Percentiles rank a stretch among this genome's conserved stretches.
Evolutionary conservation across 2,888 invertebrate species (phyloP).

Genomic region (Drosophila parthenogenetica): DNA sequence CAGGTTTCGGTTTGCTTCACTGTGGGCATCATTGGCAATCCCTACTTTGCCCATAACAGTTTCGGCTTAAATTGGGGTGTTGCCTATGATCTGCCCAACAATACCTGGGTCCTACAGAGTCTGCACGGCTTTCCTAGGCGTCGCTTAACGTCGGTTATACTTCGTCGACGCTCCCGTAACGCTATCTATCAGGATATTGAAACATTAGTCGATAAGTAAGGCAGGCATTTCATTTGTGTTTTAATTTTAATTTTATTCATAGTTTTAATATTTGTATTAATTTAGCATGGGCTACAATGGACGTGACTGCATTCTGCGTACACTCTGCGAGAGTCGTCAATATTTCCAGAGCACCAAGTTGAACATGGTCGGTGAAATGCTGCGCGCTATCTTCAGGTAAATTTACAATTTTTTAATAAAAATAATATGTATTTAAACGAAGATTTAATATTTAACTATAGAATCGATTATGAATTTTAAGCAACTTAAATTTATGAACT

Average conservation of each 20-base stretch:
- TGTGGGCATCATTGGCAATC: slow-evolving; percentile 87
- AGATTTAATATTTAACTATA: too few relatives aligned
- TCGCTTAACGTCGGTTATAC: slow-evolving; percentile 81
- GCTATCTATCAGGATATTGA: slow-evolving; percentile 80
- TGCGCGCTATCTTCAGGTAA: slow-evolving; percentile 90
- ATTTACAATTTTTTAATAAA: too few relatives aligned
- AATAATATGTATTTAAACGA: too few relatives aligned
- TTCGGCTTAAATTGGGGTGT: slow-evolving; percentile 90
- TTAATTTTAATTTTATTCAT: too few relatives aligned
- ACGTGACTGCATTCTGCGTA: slow-evolving; percentile 89
- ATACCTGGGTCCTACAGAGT: slow-evolving; percentile 85
- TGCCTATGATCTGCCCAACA: slow-evolving; percentile 88
- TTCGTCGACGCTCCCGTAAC: slow-evolving; percentile 86
- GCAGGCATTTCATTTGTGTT: not conserved
- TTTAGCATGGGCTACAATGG: slow-evolving; percentile 92
- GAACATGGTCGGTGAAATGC: slow-evolving; percentile 89
- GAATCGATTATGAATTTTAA: too few relatives aligned
- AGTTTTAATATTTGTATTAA: not conserved
- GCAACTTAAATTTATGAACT: too few relatives aligned
- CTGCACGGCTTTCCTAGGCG: slow-evolving; percentile 78
- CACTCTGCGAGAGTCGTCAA: slow-evolving; percentile 91
- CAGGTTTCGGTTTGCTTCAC: slow-evolving; percentile 88
- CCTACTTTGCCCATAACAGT: slow-evolving; percentile 87
- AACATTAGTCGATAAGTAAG: slow-evolving; percentile 88
- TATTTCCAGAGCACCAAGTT: slow-evolving; percentile 88